phyloP scores from a whole-genome alignment of 2,888 invertebrate genomes.

The Liodrosophila aerea region DNA sequence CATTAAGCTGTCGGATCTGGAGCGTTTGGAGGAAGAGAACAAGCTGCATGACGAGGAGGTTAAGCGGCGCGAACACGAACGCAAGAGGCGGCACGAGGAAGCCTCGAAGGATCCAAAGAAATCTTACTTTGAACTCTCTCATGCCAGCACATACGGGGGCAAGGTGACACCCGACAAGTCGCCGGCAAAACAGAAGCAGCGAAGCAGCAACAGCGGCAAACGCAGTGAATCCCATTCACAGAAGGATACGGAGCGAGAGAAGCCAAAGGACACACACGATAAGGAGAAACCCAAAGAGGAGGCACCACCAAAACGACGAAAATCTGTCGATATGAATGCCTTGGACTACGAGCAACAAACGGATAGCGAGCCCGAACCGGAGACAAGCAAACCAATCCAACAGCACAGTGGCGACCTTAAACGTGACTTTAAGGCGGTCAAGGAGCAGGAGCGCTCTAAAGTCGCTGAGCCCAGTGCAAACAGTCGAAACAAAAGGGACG shows the following conservation, averaged over 20 bases:
- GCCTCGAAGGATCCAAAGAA: constrained; percentile 82
- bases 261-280: constrained; percentile 44
- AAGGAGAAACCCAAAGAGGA: constrained; percentile 58
- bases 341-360: constrained; percentile 87
- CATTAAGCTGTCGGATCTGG: constrained; percentile 91
- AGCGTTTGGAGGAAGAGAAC: constrained; percentile 88
- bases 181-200: constrained; percentile 38
- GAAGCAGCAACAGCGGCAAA: constrained; percentile 72
- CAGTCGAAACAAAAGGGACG: constrained; percentile 38
- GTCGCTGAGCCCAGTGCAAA: constrained; percentile 10
- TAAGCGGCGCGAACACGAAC: constrained; percentile 83
- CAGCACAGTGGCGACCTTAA: too few species aligned
- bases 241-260: constrained; percentile 43
- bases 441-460: constrained; percentile 37
- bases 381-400: constrained; percentile 75
- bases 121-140: constrained; percentile 82
- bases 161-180: constrained; percentile 79
- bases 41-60: constrained; percentile 85
- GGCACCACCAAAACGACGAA: constrained; percentile 68
- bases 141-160: constrained; percentile 82
- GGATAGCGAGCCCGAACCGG: constrained; percentile 84
- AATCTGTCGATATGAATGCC: constrained; percentile 87
- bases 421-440: constrained; percentile 17
- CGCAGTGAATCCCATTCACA: constrained; percentile 37
- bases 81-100: constrained; percentile 84